Evolutionary conservation across 1,140 invertebrate species (phyloP), one percentile per base, ranked within the genome.

Genomic region (Linepithema humile): DNA sequence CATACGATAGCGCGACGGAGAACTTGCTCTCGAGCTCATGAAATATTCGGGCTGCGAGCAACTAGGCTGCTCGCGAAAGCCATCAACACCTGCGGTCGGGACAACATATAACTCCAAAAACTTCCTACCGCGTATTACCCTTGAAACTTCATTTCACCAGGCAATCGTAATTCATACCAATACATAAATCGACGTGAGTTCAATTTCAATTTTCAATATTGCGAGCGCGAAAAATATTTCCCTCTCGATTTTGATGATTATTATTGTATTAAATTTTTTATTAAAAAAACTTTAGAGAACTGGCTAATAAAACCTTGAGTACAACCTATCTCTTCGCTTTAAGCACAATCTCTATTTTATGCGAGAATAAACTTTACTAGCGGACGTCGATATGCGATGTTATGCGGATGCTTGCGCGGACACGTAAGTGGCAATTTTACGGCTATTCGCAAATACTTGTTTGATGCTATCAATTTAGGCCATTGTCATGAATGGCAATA

Each of bases 31-130:
- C 86, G 32, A 48, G 40, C 82, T 91, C 89, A 90, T 91, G 83
- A 91, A 91, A 90, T 91, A 91, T 91, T 91, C 90, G 85, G 32
- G 23, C 64, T 83, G 45, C 78, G 85, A 83, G 83, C 72, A 84
- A 91, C 75, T 84, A 77, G 69, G 73, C 82, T 70, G 87, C 75
- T 90, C 87, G 60, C 48, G 43, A 32, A 35, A 12, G 75, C 57
- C 69, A 90, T 89, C 87, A 90, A 88, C 90, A 91, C 90, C 90
- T 91, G 90, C 77, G 90, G 83, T 89, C 75, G 67, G 12, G 38
- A 48, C 32, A 72, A 75, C 67, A 82, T 75, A 74, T 48, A 75
- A 83, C 87, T 85, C 62, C 55, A 38, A 65, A 70, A 48, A 72
- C 64, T 88, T 26, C 20, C 55, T 10, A 9, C 29, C 17, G n/a